These are phyloP conservation scores for Patella pellucida DNA, from an alignment of 2,888 invertebrate genomes.

Conservation along the genomic window DNA sequence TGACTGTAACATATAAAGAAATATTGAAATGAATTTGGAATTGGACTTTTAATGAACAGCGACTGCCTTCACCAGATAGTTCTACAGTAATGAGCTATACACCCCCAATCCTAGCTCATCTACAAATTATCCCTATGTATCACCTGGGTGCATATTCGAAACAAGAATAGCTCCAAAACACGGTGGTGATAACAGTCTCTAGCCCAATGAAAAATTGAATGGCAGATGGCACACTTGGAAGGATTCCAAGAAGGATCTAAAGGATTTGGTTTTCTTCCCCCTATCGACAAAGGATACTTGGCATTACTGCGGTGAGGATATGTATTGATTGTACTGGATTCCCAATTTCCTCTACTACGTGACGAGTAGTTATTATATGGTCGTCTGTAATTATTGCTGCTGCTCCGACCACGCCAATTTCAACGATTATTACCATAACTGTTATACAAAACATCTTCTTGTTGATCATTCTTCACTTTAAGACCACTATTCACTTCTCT, in stretches of 20 bases:
- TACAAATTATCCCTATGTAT: too few species aligned
- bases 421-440: neutral
- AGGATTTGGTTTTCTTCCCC: neutral
- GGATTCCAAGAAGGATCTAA: neutral
- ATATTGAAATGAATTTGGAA: too few species aligned
- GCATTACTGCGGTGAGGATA: neutral
- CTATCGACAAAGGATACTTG: neutral
- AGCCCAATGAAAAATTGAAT: slow-evolving; percentile 1
- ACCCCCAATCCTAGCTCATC: too few species aligned
- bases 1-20: too few species aligned
- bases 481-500: neutral
- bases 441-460: neutral
- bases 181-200: too few species aligned
- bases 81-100: too few species aligned
- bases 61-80: too few species aligned
- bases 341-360: too few species aligned
- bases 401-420: neutral
- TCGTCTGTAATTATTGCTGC: neutral
- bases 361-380: neutral
- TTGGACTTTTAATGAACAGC: too few species aligned
- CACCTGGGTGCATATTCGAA: too few species aligned
- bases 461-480: neutral
- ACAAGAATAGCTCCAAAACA: too few species aligned
- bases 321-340: neutral
- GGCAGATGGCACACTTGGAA: neutral